phyloP scores from a whole-genome alignment of 2,113 vertebrate species.

The Pagrus major region DNA sequence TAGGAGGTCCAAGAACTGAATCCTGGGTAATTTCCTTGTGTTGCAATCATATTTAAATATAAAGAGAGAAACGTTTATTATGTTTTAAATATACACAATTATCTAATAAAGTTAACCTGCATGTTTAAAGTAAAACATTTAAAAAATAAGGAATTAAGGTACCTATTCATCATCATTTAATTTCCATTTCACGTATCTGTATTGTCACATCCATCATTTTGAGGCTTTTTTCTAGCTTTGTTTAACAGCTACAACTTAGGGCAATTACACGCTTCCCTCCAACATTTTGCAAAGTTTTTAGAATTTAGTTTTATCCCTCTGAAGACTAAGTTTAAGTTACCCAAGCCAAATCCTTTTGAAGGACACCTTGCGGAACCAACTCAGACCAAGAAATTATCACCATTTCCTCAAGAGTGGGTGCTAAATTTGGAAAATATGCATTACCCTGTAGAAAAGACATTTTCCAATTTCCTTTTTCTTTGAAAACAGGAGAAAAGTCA shows the following conservation, averaged over 20 bases:
- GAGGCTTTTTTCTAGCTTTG: background rate
- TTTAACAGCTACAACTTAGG: too few species aligned
- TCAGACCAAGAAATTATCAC: background rate
- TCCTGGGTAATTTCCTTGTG: too few species aligned
- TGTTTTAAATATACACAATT: background rate
- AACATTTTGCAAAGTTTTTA: background rate
- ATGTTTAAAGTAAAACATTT: background rate
- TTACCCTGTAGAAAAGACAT: background rate
- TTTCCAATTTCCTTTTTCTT: background rate
- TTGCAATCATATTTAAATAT: too few species aligned
- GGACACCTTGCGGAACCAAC: background rate
- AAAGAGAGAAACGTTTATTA: too few species aligned
- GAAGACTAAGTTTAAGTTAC: background rate
- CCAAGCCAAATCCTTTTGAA: background rate
- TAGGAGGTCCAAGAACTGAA: too few species aligned
- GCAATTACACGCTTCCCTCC: background rate
- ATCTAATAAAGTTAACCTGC: background rate
- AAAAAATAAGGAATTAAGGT: background rate
- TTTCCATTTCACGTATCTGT: background rate
- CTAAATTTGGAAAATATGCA: constrained; percentile 6
- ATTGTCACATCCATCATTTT: background rate
- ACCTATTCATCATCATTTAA: background rate
- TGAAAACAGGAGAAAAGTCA: background rate
- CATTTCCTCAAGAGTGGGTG: background rate
- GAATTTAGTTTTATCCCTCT: background rate